These are phyloP conservation scores for Euleptes europaea DNA, from an alignment of 2,113 vertebrate species.

Conservation along the genomic window DNA sequence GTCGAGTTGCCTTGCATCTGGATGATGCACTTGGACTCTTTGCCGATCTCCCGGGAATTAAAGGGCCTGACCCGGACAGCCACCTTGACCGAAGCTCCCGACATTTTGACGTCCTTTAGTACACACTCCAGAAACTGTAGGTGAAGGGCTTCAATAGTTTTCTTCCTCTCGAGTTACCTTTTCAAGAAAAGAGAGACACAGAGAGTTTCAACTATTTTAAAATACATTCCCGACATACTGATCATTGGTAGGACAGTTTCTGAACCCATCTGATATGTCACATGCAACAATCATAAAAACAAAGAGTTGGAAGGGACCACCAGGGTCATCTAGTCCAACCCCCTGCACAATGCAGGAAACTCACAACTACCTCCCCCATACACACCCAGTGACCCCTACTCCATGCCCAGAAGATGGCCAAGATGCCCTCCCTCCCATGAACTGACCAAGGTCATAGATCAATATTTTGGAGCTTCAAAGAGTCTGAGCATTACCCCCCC, in stretches of 20 bases:
- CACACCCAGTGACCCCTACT: no score
- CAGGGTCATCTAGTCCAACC: no score
- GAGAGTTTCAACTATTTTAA: background rate
- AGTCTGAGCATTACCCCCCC: background rate
- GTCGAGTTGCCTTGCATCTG: conserved; percentile 99
- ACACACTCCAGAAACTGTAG: conserved; percentile 21
- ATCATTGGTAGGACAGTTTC: background rate
- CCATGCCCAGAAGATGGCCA: no score
- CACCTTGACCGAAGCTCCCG: conserved; percentile 97
- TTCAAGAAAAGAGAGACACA: conserved; percentile 33
- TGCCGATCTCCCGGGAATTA: conserved; percentile 93
- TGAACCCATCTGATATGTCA: background rate
- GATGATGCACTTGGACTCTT: conserved; percentile 98
- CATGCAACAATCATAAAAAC: no score
- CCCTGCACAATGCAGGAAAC: no score
- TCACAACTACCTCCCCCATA: no score
- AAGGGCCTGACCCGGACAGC: conserved; percentile 96
- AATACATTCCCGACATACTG: background rate
- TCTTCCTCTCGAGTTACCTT: conserved; percentile 52
- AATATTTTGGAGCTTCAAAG: conserved; percentile 13
- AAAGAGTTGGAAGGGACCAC: no score
- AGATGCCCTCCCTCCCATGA: no score
- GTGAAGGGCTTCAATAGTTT: conserved; percentile 1
- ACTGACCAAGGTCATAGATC: no score
- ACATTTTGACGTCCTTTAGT: conserved; percentile 78